Evolutionary conservation across 2,888 invertebrate genomes (phyloP).

Genomic region (Digitonthophagus gazella): DNA sequence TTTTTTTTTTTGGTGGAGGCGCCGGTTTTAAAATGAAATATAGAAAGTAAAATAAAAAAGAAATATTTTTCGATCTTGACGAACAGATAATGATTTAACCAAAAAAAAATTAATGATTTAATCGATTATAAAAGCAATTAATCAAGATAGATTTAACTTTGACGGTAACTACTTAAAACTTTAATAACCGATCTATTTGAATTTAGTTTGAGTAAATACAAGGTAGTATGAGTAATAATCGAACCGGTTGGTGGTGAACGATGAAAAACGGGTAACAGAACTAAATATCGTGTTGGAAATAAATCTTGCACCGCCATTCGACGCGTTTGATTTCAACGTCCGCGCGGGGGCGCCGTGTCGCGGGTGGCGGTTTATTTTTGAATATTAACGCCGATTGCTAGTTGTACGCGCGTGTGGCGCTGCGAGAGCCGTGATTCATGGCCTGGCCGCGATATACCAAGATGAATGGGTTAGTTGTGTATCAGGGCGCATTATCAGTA

Average conservation of each 20-base stretch:
- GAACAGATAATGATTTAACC: no score
- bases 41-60: no score
- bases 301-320: neutral
- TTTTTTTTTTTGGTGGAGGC: no score
- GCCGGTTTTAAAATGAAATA: no score
- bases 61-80: no score
- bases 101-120: no score
- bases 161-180: neutral
- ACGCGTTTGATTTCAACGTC: neutral
- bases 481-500: conserved; percentile 33
- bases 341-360: neutral
- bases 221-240: neutral
- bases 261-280: neutral
- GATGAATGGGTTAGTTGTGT: conserved; percentile 31
- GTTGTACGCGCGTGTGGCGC: neutral
- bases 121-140: neutral
- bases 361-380: neutral
- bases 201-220: neutral
- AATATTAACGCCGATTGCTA: neutral
- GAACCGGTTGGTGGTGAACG: neutral
- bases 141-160: neutral
- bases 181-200: neutral
- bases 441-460: conserved; percentile 31
- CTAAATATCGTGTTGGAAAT: neutral
- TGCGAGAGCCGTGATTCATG: conserved; percentile 29